Percentiles rank a stretch among this genome's conserved stretches.
Conservation (phyloP, 2,797 vertebrate genomes). For the Peromyscus eremicus region DNA sequence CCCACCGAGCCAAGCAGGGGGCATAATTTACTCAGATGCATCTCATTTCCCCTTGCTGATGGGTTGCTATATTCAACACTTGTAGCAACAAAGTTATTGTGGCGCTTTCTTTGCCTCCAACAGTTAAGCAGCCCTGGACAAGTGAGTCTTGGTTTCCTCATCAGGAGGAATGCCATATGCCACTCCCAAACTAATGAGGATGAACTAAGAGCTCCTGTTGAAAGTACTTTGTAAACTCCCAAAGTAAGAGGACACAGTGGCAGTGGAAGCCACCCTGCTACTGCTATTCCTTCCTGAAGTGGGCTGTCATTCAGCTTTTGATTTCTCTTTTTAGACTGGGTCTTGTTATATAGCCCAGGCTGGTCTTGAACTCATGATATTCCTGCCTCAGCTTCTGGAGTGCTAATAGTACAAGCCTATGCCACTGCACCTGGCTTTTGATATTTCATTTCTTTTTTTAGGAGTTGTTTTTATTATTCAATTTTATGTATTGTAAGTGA, state of each 20-base stretch:
- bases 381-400: neutral
- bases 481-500: neutral
- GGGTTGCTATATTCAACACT: neutral
- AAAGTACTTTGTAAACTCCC: neutral
- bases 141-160: slow-evolving; percentile 4
- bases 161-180: neutral
- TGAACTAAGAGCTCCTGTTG: neutral
- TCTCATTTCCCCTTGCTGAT: neutral
- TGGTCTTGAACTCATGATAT: neutral
- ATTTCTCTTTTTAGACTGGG: neutral
- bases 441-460: neutral
- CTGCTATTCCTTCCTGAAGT: neutral
- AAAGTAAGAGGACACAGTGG: neutral
- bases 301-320: neutral
- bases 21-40: accelerated
- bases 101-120: neutral
- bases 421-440: neutral
- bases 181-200: neutral
- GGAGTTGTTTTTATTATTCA: neutral
- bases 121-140: neutral
- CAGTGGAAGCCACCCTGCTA: neutral
- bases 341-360: neutral
- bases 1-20: neutral
- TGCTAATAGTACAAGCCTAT: neutral
- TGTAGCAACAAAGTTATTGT: neutral